Evolutionary conservation across 2,113 vertebrate genomes (phyloP).

Genomic region (Leucosticte australis): DNA sequence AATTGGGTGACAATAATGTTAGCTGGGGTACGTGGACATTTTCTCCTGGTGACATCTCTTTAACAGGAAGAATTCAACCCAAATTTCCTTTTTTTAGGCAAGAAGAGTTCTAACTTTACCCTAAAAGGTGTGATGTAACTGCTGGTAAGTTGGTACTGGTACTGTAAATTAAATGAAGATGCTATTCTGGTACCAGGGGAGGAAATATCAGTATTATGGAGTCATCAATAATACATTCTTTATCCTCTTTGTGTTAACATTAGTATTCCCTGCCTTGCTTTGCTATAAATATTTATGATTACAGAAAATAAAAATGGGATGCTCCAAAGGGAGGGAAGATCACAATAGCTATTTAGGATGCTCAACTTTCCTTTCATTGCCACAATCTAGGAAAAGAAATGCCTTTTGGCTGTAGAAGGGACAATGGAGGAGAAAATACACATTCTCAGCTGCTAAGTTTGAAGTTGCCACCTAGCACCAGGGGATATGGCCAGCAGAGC

Average conservation of each 20-base stretch:
- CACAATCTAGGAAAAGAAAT: neutral
- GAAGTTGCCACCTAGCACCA: neutral
- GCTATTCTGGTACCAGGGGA: neutral
- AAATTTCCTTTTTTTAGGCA: neutral
- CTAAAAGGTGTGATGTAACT: neutral
- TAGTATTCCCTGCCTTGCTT: conserved; percentile 18
- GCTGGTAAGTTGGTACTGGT: neutral
- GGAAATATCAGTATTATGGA: neutral
- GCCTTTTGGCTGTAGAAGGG: neutral
- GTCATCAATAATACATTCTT: conserved; percentile 1
- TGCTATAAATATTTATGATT: conserved; percentile 50
- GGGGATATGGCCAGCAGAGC: neutral
- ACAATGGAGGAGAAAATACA: neutral
- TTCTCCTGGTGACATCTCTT: neutral
- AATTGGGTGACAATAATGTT: neutral
- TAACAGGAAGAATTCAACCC: neutral
- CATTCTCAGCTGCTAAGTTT: neutral
- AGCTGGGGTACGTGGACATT: neutral
- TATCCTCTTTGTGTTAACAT: conserved; percentile 10
- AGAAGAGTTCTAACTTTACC: neutral
- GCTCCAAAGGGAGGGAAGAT: conserved; percentile 9
- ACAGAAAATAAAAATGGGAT: conserved; percentile 29
- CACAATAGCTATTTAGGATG: conserved; percentile 9
- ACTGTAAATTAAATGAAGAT: neutral
- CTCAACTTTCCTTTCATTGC: neutral